Percentiles rank a stretch among this genome's conserved stretches.
These are phyloP conservation scores for Phylloscopus collybita DNA, from an alignment of 2,797 vertebrate genomes.

Conservation along the genomic window DNA sequence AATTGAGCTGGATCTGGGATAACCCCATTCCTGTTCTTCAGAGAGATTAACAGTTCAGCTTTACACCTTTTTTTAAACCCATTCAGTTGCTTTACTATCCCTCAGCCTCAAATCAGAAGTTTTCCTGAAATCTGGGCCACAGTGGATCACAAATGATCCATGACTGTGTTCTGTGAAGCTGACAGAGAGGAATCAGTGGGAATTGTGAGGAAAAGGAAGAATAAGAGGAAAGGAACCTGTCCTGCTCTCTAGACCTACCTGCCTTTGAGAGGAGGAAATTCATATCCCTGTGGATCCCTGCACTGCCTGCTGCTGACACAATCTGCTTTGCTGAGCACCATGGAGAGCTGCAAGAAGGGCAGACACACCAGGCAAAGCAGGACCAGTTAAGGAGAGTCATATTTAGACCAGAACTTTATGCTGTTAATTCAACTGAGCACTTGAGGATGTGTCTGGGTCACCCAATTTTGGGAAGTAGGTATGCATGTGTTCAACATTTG, in stretches of 20 bases:
- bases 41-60: background rate
- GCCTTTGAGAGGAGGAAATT: background rate
- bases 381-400: background rate
- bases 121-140: background rate
- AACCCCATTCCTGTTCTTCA: background rate
- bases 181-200: background rate
- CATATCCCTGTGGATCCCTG: background rate
- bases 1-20: background rate
- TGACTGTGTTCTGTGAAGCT: background rate
- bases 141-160: background rate
- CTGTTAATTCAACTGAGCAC: background rate
- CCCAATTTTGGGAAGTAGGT: background rate
- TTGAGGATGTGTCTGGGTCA: constrained; percentile 35
- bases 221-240: background rate
- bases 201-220: background rate
- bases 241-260: background rate
- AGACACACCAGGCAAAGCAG: background rate
- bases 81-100: background rate
- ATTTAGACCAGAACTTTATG: background rate
- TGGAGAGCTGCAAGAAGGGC: background rate
- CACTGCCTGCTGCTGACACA: background rate
- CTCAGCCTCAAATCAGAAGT: background rate
- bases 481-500: background rate
- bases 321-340: background rate
- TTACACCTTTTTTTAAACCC: background rate